Evolutionary conservation across 2,888 invertebrate genomes (phyloP), one percentile per base, ranked within the genome.

Genomic region (Leptopterna dolabrata): DNA sequence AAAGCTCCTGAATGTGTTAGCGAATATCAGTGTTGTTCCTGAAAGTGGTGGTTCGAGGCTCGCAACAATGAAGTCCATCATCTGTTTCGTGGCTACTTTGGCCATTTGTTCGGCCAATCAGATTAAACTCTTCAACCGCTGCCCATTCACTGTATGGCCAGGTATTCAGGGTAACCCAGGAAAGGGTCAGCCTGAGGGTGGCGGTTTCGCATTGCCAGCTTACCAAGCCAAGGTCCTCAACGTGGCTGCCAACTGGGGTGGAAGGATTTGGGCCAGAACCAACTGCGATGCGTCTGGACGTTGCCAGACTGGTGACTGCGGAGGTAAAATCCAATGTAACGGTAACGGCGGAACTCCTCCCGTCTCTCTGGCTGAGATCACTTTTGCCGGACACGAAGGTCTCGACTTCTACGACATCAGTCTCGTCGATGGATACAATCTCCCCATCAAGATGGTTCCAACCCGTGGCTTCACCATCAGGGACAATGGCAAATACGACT

Each of bases 391-490:
- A 7, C 9, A 16, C 30, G 81, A 29, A 0, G 91, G 91, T 45
- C 89, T 91, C 86, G 93, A 93, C 90, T 93, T 91, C 90, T 93
- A 93, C 90, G 93, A 93, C 89, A 91, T 93, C 85, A 92, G 92
- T 24, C 90, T 93, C 45, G 93, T 93, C n/a, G 93, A 93, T 90
- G 93, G 93, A 6, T 93, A 92, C 91, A 93, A 93, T 89, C 88
- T 92, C 9, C 90, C 91, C 83, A 91, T 91, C 14, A 51, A 41
- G 36, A 86, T 86, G 76, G 47, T 24, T 27, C 86, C 86, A 4
- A 51, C 43, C 13, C 19, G 41, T 36, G 86, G 86, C n/a, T 78
- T 36, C 41, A 14, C 88, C 89, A 76, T 91, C 55, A 90, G 91
- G 6, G 90, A 90, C 85, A 91, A 90, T 4, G 89, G 88, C 86